Evolutionary conservation across 2,113 vertebrate species (phyloP), one percentile per base, ranked within the genome.

Genomic region (Malurus melanocephalus): DNA sequence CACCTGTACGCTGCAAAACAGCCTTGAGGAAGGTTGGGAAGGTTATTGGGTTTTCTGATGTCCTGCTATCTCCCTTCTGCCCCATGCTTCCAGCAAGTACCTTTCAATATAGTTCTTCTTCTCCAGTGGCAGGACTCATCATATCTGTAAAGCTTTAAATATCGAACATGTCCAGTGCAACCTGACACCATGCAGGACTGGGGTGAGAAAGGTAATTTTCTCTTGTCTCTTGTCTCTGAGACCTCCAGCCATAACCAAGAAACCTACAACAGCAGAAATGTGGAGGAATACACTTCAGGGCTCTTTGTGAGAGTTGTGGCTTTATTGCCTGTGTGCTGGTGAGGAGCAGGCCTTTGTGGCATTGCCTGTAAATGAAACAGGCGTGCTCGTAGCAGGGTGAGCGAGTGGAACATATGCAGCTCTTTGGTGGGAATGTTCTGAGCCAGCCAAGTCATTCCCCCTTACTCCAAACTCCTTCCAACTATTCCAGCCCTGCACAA

Each of bases 291-390:
- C 49, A 33, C 4, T 53, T 80, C 11, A 59, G 56, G 28, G 48
- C 45, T 91, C 51, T 83, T 84, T 1, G 0, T 49, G 81, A 69
- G 86, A 89, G 35, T 59, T 79, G 62, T 93, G 43, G 28, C 48
- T 88, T 93, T 92, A 80, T 93, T 90, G 61, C 80, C 57, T 94
- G 24, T 91, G 87, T 67, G 52, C 87, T 74, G 35, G 45, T 77
- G 83, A 85, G 74, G 68, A 82, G 32, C 73, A 71, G 73, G 42
- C 35, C 84, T 80, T 80, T 88, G 66, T 89, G 91, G 42, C 84
- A 51, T 42, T 42, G 75, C 23, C 80, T 87, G 33, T 33, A 95
- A 94, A 67, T 78, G 74, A 87, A 87, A 87, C 52, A 52, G 76
- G 55, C 3, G 2, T 76, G 79, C 38, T 83, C 55, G 48, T 64